Evolutionary conservation across 2,888 invertebrate genomes (phyloP), one percentile per base, ranked within the genome.

Genomic region (Achlya flavicornis): DNA sequence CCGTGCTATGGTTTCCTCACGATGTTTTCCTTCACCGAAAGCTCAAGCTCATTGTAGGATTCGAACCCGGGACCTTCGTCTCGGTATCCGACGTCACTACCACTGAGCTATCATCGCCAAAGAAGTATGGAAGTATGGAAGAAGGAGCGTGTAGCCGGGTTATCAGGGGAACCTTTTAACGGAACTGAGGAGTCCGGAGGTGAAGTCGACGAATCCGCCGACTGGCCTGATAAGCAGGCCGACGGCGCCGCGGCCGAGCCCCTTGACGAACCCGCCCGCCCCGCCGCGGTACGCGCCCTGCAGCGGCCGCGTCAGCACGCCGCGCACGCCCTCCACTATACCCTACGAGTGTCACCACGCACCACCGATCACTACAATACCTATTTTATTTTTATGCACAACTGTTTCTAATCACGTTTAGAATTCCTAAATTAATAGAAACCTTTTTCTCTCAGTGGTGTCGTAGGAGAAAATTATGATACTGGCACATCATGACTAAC

Each of bases 191-290:
- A 92, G 81, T 11, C 86, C 86, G n/a, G 88, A 83, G 58, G 89
- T 87, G 78, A 87, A 92, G 83, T 93, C 92, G 66, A 90, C 78
- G 70, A 92, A 71, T 26, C 91, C 92, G 41, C 87, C 86, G 68
- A 90, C 74, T 33, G 92, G 92, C 1, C 89, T 84, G 66, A 88
- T 84, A 63, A 92, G 61, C 6, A 92, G 82, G 0, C 91, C 91
- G 35, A 89, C 64, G 48, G 85, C 82, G 65, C 90, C 92, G 26
- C 76, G 79, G 4, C 87, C 90, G 4, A 91, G 81, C 0, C 92
- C 92, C 65, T 72, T 76, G 43, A 84, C 71, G 74, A 91, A 87
- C 32, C 92, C 92, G 43, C 79, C 76, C 61, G 89, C 89, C 64
- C 92, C 92, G 65, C 80, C 75, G 62, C 73, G 75, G 19, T 75